Conservation (phyloP, 2,113 vertebrate genomes). For the Ptilorrhoa leucosticta region DNA sequence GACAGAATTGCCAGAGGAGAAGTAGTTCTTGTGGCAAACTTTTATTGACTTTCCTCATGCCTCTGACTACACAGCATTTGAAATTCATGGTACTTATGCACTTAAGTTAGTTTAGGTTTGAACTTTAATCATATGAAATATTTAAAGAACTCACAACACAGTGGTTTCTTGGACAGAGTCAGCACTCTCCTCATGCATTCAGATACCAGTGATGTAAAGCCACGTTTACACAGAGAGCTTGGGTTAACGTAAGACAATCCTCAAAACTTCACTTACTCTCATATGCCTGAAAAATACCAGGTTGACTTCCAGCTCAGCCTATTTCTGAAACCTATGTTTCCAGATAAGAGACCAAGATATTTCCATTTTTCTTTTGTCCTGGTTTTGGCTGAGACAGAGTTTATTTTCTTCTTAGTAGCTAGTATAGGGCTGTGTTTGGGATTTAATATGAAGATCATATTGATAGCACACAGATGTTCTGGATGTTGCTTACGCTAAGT, state of each 20-base stretch:
- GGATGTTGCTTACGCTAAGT: not conserved
- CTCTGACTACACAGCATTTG: not conserved
- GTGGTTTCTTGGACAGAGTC: not conserved
- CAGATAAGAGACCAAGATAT: not conserved
- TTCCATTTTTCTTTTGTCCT: not conserved
- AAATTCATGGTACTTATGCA: not conserved
- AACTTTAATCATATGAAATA: not conserved
- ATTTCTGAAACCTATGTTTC: not conserved
- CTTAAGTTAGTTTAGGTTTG: not conserved
- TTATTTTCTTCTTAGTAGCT: not conserved
- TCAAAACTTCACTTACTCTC: not conserved
- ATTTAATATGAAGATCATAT: not conserved
- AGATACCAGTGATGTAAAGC: not conserved
- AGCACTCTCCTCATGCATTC: not conserved
- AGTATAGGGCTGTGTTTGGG: not conserved
- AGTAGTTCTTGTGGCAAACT: not conserved
- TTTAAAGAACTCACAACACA: not conserved
- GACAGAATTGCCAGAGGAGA: not conserved
- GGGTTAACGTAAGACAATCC: rapidly evolving
- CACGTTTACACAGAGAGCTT: not conserved
- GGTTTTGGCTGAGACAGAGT: not conserved
- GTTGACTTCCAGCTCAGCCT: not conserved
- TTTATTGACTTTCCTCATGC: not conserved
- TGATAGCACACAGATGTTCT: not conserved
- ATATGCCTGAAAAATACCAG: not conserved